These are phyloP conservation scores for Planococcus citri DNA, from an alignment of 1,140 invertebrate species.

Conservation along the genomic window DNA sequence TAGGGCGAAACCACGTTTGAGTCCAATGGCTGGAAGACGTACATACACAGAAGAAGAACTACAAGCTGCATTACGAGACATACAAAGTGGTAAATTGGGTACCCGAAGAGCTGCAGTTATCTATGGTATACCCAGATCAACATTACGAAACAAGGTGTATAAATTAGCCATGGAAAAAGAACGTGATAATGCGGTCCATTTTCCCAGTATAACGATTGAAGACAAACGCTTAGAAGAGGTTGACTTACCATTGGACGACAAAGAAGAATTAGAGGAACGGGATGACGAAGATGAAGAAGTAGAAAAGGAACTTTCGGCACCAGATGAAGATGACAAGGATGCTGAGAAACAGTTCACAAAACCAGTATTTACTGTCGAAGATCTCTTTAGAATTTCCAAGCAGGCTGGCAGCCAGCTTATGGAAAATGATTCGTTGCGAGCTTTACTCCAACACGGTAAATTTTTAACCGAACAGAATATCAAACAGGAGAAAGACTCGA, in stretches of 20 bases:
- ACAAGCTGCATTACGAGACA: constrained; percentile 76
- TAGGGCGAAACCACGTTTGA: constrained; percentile 49
- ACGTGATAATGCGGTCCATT: constrained; percentile 37
- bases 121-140: constrained; percentile 90
- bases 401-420: constrained; percentile 33
- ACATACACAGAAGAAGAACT: constrained; percentile 87
- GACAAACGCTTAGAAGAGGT: constrained; percentile 21
- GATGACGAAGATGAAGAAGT: constrained; percentile 40
- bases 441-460: constrained; percentile 41
- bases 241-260: constrained; percentile 22
- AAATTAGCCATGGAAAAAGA: constrained; percentile 63
- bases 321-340: constrained; percentile 51
- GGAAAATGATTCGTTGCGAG: constrained; percentile 42
- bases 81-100: constrained; percentile 80
- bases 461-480: constrained; percentile 22
- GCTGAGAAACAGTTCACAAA: constrained; percentile 44
- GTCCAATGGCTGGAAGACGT: constrained; percentile 44
- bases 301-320: constrained; percentile 41
- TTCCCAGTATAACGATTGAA: neutral
- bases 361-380: constrained; percentile 44
- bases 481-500: constrained; percentile 25
- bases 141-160: constrained; percentile 86
- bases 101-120: constrained; percentile 82
- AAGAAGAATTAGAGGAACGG: constrained; percentile 32
- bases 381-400: constrained; percentile 44